Evolutionary conservation across 2,797 vertebrate species (phyloP).

Genomic region (Tympanoctomys barrerae): DNA sequence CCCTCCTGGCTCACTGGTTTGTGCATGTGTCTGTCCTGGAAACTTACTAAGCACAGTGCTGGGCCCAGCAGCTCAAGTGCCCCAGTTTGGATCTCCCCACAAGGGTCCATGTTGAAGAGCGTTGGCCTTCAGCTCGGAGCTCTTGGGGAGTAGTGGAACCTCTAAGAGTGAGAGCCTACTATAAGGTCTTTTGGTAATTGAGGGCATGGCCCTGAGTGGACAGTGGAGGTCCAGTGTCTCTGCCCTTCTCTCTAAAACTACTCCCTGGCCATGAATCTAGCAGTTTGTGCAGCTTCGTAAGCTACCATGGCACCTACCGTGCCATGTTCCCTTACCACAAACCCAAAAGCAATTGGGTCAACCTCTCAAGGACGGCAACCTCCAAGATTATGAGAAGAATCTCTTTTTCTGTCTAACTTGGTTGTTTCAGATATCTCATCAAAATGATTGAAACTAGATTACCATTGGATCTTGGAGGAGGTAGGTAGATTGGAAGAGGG

Average conservation of each 20-base stretch:
- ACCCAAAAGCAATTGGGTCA: background rate
- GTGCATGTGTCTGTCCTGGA: background rate
- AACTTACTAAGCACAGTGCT: background rate
- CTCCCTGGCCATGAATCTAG: background rate
- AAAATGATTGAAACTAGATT: background rate
- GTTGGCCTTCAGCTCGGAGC: background rate
- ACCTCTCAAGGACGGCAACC: background rate
- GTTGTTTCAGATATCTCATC: background rate
- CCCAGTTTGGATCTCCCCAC: background rate
- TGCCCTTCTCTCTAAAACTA: background rate
- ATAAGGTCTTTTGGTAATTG: background rate
- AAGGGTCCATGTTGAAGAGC: background rate
- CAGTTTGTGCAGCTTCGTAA: background rate
- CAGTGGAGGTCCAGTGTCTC: background rate
- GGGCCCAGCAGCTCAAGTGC: background rate
- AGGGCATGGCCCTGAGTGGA: background rate
- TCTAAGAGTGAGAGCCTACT: background rate
- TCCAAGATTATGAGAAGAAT: background rate
- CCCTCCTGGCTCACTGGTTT: background rate
- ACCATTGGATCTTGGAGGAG: too few relatives aligned
- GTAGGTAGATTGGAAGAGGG: background rate
- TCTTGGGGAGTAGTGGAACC: background rate
- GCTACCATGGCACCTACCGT: background rate
- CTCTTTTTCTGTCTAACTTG: background rate
- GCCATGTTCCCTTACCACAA: background rate